Percentiles rank a stretch among this genome's conserved stretches.
These are phyloP conservation scores for Uloborus plumipes DNA, from an alignment of 2,888 invertebrate genomes.

Conservation along the genomic window DNA sequence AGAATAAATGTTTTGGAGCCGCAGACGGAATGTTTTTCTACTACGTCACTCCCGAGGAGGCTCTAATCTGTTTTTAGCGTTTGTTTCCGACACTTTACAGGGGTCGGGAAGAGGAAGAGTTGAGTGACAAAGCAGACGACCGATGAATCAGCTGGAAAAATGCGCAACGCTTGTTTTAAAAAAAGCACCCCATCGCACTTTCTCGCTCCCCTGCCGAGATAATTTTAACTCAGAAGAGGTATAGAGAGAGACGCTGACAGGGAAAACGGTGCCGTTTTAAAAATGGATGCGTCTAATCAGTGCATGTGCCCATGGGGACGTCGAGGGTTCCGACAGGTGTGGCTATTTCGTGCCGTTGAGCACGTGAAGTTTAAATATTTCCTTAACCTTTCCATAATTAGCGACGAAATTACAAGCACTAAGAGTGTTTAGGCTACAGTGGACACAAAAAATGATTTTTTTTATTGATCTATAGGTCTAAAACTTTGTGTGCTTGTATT, in stretches of 20 bases:
- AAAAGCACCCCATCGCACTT: slow-evolving; percentile 21
- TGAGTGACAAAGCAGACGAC: slow-evolving; percentile 61
- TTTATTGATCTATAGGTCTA: too few relatives aligned
- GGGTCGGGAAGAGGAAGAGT: slow-evolving; percentile 29
- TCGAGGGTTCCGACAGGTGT: too few relatives aligned
- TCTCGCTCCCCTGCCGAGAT: slow-evolving; percentile 30
- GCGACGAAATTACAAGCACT: too few relatives aligned
- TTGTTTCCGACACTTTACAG: slow-evolving; percentile 61
- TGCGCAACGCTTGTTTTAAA: slow-evolving; percentile 25
- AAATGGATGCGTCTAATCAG: neutral
- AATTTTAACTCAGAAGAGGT: slow-evolving; percentile 30
- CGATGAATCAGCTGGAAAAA: slow-evolving; percentile 59
- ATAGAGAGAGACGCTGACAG: slow-evolving; percentile 15
- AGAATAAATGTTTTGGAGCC: slow-evolving; percentile 59
- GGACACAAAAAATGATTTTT: too few relatives aligned
- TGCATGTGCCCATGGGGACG: too few relatives aligned
- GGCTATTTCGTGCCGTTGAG: too few relatives aligned
- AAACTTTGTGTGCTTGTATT: too few relatives aligned
- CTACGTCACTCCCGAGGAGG: slow-evolving; percentile 16
- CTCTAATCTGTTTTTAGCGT: slow-evolving; percentile 63
- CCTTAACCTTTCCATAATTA: too few relatives aligned
- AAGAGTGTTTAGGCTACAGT: too few relatives aligned
- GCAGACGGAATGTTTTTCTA: slow-evolving; percentile 5
- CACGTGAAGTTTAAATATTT: too few relatives aligned
- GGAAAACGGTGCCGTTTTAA: neutral